Conservation (phyloP, 1,140 invertebrate genomes). For the Drosophila eugracilis region DNA sequence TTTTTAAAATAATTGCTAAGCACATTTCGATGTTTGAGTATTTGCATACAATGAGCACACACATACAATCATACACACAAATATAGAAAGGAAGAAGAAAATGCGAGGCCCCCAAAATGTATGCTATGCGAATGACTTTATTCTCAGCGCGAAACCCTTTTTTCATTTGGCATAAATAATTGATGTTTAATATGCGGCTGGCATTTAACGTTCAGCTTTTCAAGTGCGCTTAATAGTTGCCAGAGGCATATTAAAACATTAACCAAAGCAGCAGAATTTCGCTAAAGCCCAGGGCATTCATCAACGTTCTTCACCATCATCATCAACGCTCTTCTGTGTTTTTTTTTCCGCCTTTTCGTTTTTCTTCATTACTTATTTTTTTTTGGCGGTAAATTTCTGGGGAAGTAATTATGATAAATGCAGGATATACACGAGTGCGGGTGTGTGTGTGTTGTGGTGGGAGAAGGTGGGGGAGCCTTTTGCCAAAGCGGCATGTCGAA, state of each 20-base stretch:
- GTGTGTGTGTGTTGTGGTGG: too few species aligned
- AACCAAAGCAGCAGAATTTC: slow-evolving; percentile 46
- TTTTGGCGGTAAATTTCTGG: slow-evolving; percentile 65
- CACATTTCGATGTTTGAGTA: slow-evolving; percentile 55
- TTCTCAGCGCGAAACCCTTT: slow-evolving; percentile 42
- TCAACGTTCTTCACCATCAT: slow-evolving; percentile 50
- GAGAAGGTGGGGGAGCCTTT: too few species aligned
- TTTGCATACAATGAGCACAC: slow-evolving; percentile 25
- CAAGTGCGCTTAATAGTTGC: slow-evolving; percentile 70
- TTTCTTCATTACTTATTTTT: slow-evolving; percentile 22
- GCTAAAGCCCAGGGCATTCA: slow-evolving; percentile 48
- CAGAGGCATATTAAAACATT: slow-evolving; percentile 80
- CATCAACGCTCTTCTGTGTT: slow-evolving; percentile 6
- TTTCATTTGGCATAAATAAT: slow-evolving; percentile 66
- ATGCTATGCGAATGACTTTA: slow-evolving; percentile 63
- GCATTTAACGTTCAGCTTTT: slow-evolving; percentile 63
- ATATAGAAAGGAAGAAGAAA: neutral
- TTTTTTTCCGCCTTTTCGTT: slow-evolving; percentile 2
- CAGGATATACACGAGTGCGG: slow-evolving; percentile 65
- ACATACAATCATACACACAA: neutral
- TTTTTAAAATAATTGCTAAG: slow-evolving; percentile 67
- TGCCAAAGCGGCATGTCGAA: slow-evolving; percentile 76
- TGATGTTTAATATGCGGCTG: slow-evolving; percentile 71
- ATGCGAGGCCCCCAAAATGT: slow-evolving; percentile 44
- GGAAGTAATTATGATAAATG: slow-evolving; percentile 83